Conservation (phyloP, 2,888 invertebrate species). For the Trissolcus japonicus region DNA sequence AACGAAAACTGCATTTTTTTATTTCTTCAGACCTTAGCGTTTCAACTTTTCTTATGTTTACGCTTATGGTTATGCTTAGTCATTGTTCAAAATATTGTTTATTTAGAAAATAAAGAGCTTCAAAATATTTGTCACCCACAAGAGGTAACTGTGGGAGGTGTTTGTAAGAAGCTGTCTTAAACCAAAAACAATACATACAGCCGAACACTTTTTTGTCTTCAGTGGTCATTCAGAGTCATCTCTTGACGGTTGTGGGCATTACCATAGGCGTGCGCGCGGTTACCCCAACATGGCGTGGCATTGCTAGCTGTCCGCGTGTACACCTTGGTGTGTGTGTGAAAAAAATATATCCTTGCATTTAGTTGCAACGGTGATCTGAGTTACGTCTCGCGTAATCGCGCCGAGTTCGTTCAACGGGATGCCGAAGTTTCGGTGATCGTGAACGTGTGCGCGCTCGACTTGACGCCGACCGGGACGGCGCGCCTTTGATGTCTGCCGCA, state of each 20-base stretch:
- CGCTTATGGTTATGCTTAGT: no score
- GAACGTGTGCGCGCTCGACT: constrained; percentile 3
- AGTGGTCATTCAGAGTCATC: constrained; percentile 11
- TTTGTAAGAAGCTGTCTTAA: neutral
- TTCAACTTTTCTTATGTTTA: no score
- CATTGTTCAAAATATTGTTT: neutral
- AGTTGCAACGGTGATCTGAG: neutral
- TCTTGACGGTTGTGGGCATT: neutral
- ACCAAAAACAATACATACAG: neutral
- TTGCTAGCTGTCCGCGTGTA: constrained; percentile 31
- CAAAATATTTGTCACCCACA: neutral
- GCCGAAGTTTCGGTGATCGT: constrained; percentile 15
- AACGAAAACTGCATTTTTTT: no score
- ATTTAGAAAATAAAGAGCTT: neutral
- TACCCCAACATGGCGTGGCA: constrained; percentile 27
- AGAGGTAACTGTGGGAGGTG: neutral
- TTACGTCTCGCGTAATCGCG: neutral
- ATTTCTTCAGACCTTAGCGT: no score
- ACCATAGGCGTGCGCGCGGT: constrained; percentile 7
- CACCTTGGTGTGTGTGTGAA: constrained; percentile 2
- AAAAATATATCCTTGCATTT: neutral
- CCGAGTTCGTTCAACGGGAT: neutral
- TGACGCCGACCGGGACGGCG: neutral
- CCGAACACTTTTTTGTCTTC: neutral
- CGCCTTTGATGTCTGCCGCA: constrained; percentile 26